Percentiles rank a stretch among this genome's conserved stretches.
Conservation (phyloP, 2,888 invertebrate species). For the Aphrophora alni region DNA sequence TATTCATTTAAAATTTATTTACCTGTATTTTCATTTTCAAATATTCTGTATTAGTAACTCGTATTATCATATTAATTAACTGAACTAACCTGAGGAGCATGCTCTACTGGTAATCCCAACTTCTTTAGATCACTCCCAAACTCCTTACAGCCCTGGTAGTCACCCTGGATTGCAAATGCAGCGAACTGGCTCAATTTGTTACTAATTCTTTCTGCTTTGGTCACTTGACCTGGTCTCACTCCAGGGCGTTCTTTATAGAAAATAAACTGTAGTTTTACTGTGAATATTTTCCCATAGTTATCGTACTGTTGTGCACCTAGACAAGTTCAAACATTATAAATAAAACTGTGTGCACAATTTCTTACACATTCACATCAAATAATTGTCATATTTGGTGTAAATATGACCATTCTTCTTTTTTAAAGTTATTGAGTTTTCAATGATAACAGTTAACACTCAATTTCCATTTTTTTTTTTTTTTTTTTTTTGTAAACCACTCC, state of each 20-base stretch:
- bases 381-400: too few species aligned
- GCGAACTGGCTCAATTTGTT: slow-evolving; percentile 93
- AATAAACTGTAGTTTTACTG: slow-evolving; percentile 92
- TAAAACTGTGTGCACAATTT: too few species aligned
- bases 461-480: too few species aligned
- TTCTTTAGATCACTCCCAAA: slow-evolving; percentile 92
- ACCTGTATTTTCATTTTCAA: too few species aligned
- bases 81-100: slow-evolving; percentile 82
- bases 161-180: slow-evolving; percentile 91
- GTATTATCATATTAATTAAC: neutral
- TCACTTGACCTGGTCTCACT: slow-evolving; percentile 92
- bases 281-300: slow-evolving; percentile 99
- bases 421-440: too few species aligned
- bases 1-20: too few species aligned
- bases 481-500: too few species aligned
- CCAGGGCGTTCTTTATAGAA: slow-evolving; percentile 98
- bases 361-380: too few species aligned
- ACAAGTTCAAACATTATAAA: neutral
- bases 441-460: too few species aligned
- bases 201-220: slow-evolving; percentile 90
- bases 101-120: slow-evolving; percentile 94
- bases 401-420: too few species aligned
- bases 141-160: slow-evolving; percentile 92
- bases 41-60: too few species aligned
- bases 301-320: slow-evolving; percentile 95